phyloP scores from a whole-genome alignment of 2,888 invertebrate genomes.

The Drosophila fulvimacula region DNA sequence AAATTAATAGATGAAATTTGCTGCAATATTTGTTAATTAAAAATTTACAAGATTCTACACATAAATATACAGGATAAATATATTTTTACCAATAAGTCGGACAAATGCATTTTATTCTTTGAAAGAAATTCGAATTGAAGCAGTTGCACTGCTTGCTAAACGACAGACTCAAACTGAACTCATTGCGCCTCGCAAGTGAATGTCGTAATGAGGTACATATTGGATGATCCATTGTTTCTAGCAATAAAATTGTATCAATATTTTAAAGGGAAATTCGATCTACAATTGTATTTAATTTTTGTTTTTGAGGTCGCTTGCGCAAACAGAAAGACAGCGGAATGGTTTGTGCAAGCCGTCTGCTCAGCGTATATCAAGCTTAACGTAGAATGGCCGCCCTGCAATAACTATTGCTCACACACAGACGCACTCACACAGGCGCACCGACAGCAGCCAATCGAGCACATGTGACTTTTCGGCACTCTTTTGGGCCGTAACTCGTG shows the following conservation, averaged over 20 bases:
- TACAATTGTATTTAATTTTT: neutral
- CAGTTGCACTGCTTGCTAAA: slow-evolving; percentile 4
- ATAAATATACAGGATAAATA: slow-evolving; percentile 59
- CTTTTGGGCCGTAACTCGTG: slow-evolving; percentile 44
- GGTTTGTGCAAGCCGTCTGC: neutral
- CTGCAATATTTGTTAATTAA: slow-evolving; percentile 79
- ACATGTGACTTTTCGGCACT: slow-evolving; percentile 49
- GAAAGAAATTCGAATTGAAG: neutral
- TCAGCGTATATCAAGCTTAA: neutral
- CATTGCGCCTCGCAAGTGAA: neutral
- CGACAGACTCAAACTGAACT: neutral
- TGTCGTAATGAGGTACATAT: neutral
- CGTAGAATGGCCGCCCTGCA: slow-evolving; percentile 7
- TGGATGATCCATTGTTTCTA: too few relatives aligned
- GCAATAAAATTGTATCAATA: too few relatives aligned
- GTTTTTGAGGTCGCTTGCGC: neutral
- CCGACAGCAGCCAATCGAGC: slow-evolving; percentile 42
- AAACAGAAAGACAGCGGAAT: neutral
- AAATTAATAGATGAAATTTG: slow-evolving; percentile 75
- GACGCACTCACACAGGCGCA: neutral
- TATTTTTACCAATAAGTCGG: slow-evolving; percentile 71
- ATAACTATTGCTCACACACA: neutral
- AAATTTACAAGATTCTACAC: slow-evolving; percentile 58
- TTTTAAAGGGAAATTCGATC: neutral
- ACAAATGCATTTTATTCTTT: slow-evolving; percentile 1